Evolutionary conservation across 2,113 vertebrate genomes (phyloP).

Genomic region (Petrocephalus microphthalmus): DNA sequence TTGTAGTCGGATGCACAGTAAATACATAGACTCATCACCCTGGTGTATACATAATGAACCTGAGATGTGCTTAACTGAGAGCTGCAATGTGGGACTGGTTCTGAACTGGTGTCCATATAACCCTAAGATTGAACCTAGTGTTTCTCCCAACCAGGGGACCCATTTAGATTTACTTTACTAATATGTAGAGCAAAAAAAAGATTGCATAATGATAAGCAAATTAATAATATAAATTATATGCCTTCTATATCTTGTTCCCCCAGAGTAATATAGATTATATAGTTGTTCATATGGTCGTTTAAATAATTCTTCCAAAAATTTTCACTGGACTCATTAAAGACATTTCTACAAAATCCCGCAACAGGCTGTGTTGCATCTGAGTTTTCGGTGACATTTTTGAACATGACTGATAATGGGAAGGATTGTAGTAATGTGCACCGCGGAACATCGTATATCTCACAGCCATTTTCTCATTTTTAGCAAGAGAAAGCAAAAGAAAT

Average conservation of each 20-base stretch:
- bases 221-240: not conserved
- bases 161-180: not conserved
- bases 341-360: not conserved
- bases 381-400: not conserved
- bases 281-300: not conserved
- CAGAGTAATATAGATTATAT: not conserved
- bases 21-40: not conserved
- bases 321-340: not conserved
- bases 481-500: not conserved
- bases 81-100: not conserved
- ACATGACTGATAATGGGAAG: not conserved
- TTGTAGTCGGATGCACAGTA: not conserved
- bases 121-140: not conserved
- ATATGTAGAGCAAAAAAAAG: not conserved
- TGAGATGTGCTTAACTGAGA: not conserved
- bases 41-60: not conserved
- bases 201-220: not conserved
- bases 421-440: not conserved
- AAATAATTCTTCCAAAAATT: not conserved
- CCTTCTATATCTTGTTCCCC: not conserved
- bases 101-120: not conserved
- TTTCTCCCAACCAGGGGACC: not conserved
- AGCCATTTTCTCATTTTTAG: not conserved
- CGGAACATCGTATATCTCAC: not conserved
- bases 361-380: not conserved